Evolutionary conservation across 2,113 vertebrate species (phyloP), one percentile per base, ranked within the genome.

Genomic region (Arothron firmamentum): DNA sequence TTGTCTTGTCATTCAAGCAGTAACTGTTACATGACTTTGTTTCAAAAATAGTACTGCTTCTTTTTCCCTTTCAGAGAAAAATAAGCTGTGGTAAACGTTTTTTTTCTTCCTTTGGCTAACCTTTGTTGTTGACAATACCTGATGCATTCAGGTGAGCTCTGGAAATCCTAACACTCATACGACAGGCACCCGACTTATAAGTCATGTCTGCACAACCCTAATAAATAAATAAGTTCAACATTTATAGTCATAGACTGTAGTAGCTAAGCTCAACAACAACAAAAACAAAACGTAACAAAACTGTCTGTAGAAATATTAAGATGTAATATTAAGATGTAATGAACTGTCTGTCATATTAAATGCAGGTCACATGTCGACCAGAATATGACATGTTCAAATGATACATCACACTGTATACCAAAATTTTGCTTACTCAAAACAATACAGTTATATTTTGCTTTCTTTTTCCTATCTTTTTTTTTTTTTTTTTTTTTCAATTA

Each of bases 131-230:
- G 13, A 54, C 55, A n/a, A n/a, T 25, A n/a, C 18, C n/a, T 54
- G 70, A 51, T 68, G 46, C 63, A 15, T 82, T 67, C 56, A 59
- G 13, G 17, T 11, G 14, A 59, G 0, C 6, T 28, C 20, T 25
- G 5, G 3, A 60, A 56, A 51, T 42, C 19, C 14, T 7, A 41
- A 41, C 6, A 50, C 50, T 23, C 10, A 21, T 20, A 28, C 25
- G 25, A 28, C 25, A 28, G 25, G 3, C 5, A 28, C 21, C 21
- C 10, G 14, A 14, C 13, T 10, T 3, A 38, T 9, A 38, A 38
- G 2, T 38, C 11, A 12, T 38, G 11, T 38, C 34, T 38, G 9
- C 34, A 38, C 34, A 38, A 38, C 11, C 11, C 9, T 38, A 28
- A 28, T 6, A 6, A 28, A 28, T 28, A 28, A 28, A 28, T 28